A percentile compares a stretch with the other conserved stretches of the same genome.
Evolutionary conservation across 2,113 vertebrate species (phyloP).

Genomic region (Oceanodroma tethys): DNA sequence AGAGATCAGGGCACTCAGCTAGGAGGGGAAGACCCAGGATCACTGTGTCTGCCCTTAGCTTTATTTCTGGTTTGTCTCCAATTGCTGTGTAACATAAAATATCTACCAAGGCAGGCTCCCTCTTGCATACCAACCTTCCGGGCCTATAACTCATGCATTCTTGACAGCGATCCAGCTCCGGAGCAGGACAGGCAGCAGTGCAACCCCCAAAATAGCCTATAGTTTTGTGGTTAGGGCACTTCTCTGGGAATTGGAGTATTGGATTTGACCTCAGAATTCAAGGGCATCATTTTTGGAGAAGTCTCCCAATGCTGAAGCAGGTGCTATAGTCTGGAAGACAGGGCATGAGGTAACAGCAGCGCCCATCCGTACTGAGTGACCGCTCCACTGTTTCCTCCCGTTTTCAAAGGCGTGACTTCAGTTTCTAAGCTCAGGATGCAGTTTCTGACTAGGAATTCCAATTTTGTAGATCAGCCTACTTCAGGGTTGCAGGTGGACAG

Average conservation of each 20-base stretch:
- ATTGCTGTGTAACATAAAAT: slow-evolving; percentile 5
- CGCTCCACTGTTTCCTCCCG: neutral
- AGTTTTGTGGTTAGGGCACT: neutral
- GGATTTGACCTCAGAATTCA: neutral
- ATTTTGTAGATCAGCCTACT: neutral
- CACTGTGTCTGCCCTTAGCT: neutral
- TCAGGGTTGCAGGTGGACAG: neutral
- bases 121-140: neutral
- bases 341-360: neutral
- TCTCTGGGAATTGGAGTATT: neutral
- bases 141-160: neutral
- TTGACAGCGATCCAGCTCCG: neutral
- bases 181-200: neutral
- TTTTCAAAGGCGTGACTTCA: neutral
- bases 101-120: neutral
- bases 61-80: slow-evolving; percentile 37
- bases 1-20: neutral
- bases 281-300: neutral
- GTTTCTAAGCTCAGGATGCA: neutral
- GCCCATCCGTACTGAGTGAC: neutral
- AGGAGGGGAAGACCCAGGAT: neutral
- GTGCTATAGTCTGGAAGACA: neutral
- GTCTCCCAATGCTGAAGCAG: neutral
- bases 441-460: neutral
- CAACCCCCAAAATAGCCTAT: neutral